Base-by-base conservation (phyloP, 2,113 vertebrate genomes). In the Hippoglossus stenolepis region DNA sequence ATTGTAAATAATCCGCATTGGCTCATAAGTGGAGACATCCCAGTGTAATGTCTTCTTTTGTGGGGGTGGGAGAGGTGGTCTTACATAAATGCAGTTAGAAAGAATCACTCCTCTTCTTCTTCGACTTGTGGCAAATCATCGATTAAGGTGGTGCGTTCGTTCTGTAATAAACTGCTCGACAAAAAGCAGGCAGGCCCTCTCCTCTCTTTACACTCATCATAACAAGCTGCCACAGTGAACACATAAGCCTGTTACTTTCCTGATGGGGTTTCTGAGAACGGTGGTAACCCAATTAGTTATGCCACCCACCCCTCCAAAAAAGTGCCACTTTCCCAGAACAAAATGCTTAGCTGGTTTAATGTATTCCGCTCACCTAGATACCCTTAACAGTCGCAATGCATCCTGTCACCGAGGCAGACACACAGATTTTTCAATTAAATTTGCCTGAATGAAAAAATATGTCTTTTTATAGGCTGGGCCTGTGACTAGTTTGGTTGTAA, bases 251-350 rank as follows among this genome's bases (percentile, higher is more conserved):
- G 78, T 87, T 87, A 87, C 80, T 80, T 84, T 88, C 81, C 80
- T 91, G 76, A 84, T 90, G 81, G 71, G 86, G 79, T 85, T 91
- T 88, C 71, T 76, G 75, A 75, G 47, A 73, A 82, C 67, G 83
- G 71, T 90, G 82, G 71, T 91, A 89, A 92, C 85, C 85, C 84
- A 90, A 74, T 90, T 86, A 90, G 87, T 86, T 85, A 87, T 83
- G 70, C 70, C 82, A 85, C 77, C 84, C 75, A 82, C 86, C 79
- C 76, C 61, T 79, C 77, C 73, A 40, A 64, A 77, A 89, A 82
- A 62, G 49, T 72, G 53, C 80, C 70, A 80, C 71, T 84, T 89
- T 85, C 82, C 73, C 85, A 86, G 58, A 82, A 85, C 78, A 83
- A 84, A 89, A 83, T 74, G 70, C 65, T 77, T 69, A 85, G 85